Evolutionary conservation across 2,888 invertebrate genomes (phyloP).

Genomic region (Cephus runcator): DNA sequence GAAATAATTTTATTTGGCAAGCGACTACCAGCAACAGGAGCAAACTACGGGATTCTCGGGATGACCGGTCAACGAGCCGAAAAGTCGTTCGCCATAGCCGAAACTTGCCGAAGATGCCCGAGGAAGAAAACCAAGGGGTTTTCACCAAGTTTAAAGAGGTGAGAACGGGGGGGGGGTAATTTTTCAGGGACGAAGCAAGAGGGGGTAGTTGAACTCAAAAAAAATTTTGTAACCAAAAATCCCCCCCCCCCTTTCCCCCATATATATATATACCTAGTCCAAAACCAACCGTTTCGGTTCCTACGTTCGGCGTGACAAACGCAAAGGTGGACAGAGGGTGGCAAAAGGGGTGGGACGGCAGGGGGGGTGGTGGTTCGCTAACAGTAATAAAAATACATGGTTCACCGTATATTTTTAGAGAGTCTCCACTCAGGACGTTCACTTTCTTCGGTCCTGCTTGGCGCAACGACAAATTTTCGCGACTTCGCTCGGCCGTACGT

Average conservation of each 20-base stretch:
- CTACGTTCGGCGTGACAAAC: neutral
- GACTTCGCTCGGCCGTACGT: conserved; percentile 17
- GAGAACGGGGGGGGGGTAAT: too few relatives aligned
- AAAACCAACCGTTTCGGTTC: neutral
- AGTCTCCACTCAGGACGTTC: neutral
- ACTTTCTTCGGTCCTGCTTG: conserved; percentile 39
- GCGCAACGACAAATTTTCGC: conserved; percentile 59
- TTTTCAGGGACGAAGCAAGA: neutral
- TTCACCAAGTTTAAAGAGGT: too few relatives aligned
- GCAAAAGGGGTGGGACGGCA: too few relatives aligned
- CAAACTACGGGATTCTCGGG: too few relatives aligned
- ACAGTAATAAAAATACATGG: neutral
- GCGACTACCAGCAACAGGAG: too few relatives aligned
- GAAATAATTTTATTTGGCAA: too few relatives aligned
- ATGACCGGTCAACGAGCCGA: too few relatives aligned
- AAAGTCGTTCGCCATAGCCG: too few relatives aligned
- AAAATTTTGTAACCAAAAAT: neutral
- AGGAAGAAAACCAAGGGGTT: too few relatives aligned
- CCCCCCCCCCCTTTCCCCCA: too few relatives aligned
- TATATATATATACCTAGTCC: neutral
- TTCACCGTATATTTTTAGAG: neutral
- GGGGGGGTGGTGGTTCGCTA: neutral
- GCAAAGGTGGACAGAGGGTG: neutral
- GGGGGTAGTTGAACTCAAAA: neutral
- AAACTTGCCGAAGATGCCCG: too few relatives aligned